Evolutionary conservation across 2,888 invertebrate species (phyloP).

Genomic region (Zootermopsis nevadensis): DNA sequence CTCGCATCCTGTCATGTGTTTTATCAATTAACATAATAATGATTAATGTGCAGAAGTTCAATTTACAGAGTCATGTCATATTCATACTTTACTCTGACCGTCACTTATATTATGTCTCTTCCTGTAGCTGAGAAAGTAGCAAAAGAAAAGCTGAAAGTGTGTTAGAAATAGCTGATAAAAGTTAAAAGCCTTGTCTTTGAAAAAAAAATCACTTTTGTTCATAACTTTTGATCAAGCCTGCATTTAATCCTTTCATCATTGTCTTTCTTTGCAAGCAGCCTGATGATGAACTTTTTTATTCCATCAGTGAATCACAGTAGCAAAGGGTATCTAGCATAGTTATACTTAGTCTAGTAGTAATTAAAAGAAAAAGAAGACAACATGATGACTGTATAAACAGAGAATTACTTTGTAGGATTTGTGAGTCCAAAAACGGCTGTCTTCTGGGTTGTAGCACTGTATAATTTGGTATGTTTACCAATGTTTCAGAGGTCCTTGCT

Average conservation of each 20-base stretch:
- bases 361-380: not conserved
- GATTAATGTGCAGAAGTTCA: too few relatives aligned
- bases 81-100: too few relatives aligned
- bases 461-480: too few relatives aligned
- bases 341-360: not conserved
- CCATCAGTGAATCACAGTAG: conserved; percentile 51
- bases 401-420: not conserved
- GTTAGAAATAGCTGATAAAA: not conserved
- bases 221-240: not conserved
- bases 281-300: conserved; percentile 46
- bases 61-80: too few relatives aligned
- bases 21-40: too few relatives aligned
- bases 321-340: conserved; percentile 20
- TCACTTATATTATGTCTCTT: too few relatives aligned
- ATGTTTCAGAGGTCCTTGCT: too few relatives aligned
- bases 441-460: too few relatives aligned
- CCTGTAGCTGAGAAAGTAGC: too few relatives aligned
- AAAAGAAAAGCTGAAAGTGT: too few relatives aligned
- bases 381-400: not conserved
- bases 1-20: too few relatives aligned
- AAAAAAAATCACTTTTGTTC: not conserved
- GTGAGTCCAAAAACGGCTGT: too few relatives aligned
- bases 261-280: conserved; percentile 47
- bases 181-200: not conserved
- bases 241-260: conserved; percentile 1